These are phyloP conservation scores for Rhinogobio ventralis DNA, from an alignment of 2,797 vertebrate genomes.

Conservation along the genomic window DNA sequence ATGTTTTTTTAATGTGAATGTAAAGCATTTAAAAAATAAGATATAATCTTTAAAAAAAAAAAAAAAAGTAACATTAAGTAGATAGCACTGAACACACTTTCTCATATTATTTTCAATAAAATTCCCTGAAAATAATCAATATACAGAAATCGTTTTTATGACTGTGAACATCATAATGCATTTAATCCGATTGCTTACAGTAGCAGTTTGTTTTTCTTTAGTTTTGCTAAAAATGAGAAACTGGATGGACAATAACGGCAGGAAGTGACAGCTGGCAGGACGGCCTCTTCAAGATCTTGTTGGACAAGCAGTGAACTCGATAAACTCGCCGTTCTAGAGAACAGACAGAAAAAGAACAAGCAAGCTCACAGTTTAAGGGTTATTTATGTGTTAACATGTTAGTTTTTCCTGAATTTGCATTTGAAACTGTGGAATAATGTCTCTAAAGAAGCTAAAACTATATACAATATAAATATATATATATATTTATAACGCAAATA, in stretches of 20 bases:
- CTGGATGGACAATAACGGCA: neutral
- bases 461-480: too few species aligned
- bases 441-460: neutral
- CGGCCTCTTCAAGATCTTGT: conserved; percentile 51
- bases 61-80: neutral
- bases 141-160: neutral
- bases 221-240: neutral
- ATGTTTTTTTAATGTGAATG: neutral
- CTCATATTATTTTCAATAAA: neutral
- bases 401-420: neutral
- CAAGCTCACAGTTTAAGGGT: neutral
- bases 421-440: neutral
- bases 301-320: conserved; percentile 60
- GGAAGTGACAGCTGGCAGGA: neutral
- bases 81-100: neutral
- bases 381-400: neutral
- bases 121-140: neutral
- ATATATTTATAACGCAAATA: too few species aligned
- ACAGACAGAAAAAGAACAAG: conserved; percentile 6
- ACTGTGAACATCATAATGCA: neutral
- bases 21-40: neutral
- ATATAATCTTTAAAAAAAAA: neutral
- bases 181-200: neutral
- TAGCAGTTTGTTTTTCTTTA: neutral
- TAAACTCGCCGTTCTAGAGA: conserved; percentile 62